These are phyloP conservation scores for Ciconia nigra DNA, from an alignment of 2,797 vertebrate species.

Conservation along the genomic window DNA sequence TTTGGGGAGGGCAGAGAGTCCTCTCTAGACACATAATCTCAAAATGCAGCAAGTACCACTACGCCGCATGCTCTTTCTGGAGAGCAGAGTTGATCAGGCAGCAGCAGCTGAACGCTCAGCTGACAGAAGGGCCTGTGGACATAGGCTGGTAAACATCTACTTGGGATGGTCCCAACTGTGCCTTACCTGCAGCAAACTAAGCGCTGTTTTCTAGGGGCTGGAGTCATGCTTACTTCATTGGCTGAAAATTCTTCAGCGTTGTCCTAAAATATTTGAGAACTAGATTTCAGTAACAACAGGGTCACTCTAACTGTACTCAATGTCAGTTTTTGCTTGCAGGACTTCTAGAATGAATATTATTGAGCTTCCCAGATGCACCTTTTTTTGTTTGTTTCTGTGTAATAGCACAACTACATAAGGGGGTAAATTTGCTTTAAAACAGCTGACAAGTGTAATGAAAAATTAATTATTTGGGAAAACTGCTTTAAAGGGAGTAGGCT, in stretches of 20 bases:
- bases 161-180: neutral
- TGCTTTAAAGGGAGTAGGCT: neutral
- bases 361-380: neutral
- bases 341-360: neutral
- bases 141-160: neutral
- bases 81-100: neutral
- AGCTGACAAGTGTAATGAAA: neutral
- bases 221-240: neutral
- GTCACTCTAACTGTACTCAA: neutral
- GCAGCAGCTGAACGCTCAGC: neutral
- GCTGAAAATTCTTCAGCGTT: neutral
- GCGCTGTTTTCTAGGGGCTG: neutral
- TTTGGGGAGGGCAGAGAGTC: neutral
- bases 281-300: neutral
- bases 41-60: neutral
- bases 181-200: neutral
- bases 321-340: neutral
- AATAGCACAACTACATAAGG: neutral
- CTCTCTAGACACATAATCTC: neutral
- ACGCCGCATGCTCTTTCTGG: fast-evolving
- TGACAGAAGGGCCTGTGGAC: neutral
- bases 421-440: neutral
- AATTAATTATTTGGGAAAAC: neutral
- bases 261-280: neutral
- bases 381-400: neutral